Conservation (phyloP, 30 jellyfish, hydroid and myxozoan species). For the Sanderia malayensis region DNA sequence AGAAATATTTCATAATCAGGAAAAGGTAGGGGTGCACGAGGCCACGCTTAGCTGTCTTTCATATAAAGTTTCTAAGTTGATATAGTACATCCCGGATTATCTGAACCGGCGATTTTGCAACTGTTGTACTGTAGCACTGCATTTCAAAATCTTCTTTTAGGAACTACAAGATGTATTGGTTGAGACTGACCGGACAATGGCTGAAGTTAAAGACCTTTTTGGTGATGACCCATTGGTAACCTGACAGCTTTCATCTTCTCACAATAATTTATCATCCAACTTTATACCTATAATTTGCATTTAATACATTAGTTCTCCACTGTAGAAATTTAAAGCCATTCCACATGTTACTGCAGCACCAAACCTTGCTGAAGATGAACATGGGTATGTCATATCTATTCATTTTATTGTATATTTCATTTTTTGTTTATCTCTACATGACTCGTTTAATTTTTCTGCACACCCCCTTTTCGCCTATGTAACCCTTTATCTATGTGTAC, state of each 20-base stretch:
- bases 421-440: too few species aligned
- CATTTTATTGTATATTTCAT: too few species aligned
- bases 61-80: too few species aligned
- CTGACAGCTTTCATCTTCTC: background rate
- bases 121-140: too few species aligned
- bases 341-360: constrained; percentile 77
- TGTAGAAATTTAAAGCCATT: constrained; percentile 51
- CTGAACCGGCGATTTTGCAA: too few species aligned
- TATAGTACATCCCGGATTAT: too few species aligned
- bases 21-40: constrained; percentile 52
- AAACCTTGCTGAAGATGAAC: constrained; percentile 5
- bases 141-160: constrained; percentile 17
- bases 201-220: constrained; percentile 78
- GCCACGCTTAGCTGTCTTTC: too few species aligned
- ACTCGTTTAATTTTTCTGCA: too few species aligned
- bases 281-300: background rate
- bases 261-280: background rate
- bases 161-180: constrained; percentile 71
- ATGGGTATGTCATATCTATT: constrained; percentile 28
- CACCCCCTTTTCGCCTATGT: too few species aligned
- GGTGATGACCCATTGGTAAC: constrained; percentile 89
- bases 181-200: constrained; percentile 86
- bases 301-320: background rate
- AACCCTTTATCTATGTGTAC: too few species aligned
- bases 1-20: constrained; percentile 77